These are phyloP conservation scores for Lordiphosa stackelbergi DNA, from an alignment of 1,140 invertebrate genomes.

Conservation along the genomic window DNA sequence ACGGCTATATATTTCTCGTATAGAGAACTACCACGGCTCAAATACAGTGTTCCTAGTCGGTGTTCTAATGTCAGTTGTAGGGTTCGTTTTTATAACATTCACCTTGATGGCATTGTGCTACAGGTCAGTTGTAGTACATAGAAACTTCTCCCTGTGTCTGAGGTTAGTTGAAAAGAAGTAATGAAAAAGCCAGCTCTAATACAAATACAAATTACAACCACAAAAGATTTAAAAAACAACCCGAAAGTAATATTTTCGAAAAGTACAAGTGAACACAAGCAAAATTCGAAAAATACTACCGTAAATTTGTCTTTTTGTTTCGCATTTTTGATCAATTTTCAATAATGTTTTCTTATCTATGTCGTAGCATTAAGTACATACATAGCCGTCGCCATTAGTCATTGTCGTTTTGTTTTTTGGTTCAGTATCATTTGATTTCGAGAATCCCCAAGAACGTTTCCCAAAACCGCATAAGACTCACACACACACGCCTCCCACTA, in stretches of 20 bases:
- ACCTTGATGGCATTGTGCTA: constrained; percentile 99
- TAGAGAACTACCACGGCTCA: constrained; percentile 95
- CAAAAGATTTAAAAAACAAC: constrained; percentile 31
- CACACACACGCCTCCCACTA: constrained; percentile 11
- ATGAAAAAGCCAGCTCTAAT: constrained; percentile 80
- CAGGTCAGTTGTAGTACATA: constrained; percentile 98
- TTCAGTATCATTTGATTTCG: constrained; percentile 17
- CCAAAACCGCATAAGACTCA: not conserved
- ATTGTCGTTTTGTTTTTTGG: constrained; percentile 36
- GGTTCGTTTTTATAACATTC: constrained; percentile 98
- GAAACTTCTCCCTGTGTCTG: constrained; percentile 97
- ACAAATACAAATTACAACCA: constrained; percentile 79
- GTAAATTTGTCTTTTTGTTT: constrained; percentile 56
- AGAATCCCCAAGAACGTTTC: constrained; percentile 7
- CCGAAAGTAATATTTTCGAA: constrained; percentile 19
- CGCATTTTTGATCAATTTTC: constrained; percentile 51
- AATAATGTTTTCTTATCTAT: constrained; percentile 25
- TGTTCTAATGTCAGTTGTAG: constrained; percentile 98
- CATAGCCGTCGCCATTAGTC: constrained; percentile 15
- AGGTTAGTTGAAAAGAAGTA: constrained; percentile 87
- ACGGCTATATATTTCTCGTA: constrained; percentile 68
- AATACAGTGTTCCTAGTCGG: constrained; percentile 97
- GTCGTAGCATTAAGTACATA: constrained; percentile 45
- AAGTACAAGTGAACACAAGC: constrained; percentile 44
- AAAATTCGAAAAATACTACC: constrained; percentile 55